These are phyloP conservation scores for Cinclus mexicanus DNA, from an alignment of 2,113 vertebrate species.

Conservation along the genomic window DNA sequence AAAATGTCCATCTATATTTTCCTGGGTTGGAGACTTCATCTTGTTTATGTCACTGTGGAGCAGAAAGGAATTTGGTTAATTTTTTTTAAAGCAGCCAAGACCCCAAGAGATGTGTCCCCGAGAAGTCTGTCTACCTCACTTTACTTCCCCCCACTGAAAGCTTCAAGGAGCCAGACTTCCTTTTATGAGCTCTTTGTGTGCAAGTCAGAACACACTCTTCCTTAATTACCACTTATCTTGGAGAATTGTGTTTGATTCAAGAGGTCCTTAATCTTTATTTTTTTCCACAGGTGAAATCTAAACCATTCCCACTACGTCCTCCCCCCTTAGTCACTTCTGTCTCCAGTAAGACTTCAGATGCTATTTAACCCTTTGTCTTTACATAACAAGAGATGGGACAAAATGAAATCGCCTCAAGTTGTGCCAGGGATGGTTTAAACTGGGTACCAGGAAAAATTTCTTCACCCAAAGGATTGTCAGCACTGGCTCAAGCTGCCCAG, in stretches of 20 bases:
- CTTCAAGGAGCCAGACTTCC: constrained; percentile 30
- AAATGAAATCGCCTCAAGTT: not conserved
- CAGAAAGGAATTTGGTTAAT: constrained; percentile 31
- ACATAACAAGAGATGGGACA: not conserved
- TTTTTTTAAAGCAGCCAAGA: constrained; percentile 17
- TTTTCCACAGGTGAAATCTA: not conserved
- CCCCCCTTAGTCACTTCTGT: not conserved
- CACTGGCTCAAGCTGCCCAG: not conserved
- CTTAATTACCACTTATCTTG: constrained; percentile 36
- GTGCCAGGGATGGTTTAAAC: not conserved
- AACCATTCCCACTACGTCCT: not conserved
- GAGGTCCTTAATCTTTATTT: not conserved
- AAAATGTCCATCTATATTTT: constrained; percentile 76
- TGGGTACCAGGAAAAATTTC: not conserved
- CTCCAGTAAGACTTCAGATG: not conserved
- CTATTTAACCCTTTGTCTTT: not conserved
- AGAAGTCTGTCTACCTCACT: constrained; percentile 24
- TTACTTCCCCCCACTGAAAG: not conserved
- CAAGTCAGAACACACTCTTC: constrained; percentile 43
- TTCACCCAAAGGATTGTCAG: not conserved
- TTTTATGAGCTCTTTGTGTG: constrained; percentile 24
- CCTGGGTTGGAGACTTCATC: constrained; percentile 80
- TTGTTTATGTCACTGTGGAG: constrained; percentile 81
- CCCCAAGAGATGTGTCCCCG: not conserved
- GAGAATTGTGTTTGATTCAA: not conserved